Percentiles rank a stretch among this genome's conserved stretches.
Evolutionary conservation across 1,140 invertebrate genomes (phyloP).

Genomic region (Tribolium madens): DNA sequence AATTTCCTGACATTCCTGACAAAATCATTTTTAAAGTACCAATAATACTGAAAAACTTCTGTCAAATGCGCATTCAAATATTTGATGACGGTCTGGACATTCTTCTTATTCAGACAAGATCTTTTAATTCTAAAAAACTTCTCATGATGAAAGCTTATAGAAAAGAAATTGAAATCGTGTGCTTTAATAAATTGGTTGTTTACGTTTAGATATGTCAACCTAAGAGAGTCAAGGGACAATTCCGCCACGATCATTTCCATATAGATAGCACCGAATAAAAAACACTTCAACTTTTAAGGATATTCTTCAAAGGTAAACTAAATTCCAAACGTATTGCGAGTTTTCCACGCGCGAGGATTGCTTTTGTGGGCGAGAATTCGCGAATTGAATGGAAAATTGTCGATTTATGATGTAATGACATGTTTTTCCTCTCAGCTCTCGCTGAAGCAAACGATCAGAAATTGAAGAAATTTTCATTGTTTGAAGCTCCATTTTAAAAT

Average conservation of each 20-base stretch:
- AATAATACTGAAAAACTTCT: constrained; percentile 7
- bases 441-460: background rate
- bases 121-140: constrained; percentile 1
- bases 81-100: constrained; percentile 38
- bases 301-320: constrained; percentile 52
- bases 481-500: too few species aligned
- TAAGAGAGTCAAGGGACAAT: constrained; percentile 17
- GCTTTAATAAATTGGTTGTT: background rate
- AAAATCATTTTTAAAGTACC: constrained; percentile 1
- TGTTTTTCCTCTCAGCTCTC: constrained; percentile 37
- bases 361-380: constrained; percentile 52
- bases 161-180: constrained; percentile 15
- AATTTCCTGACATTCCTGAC: constrained; percentile 30
- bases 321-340: constrained; percentile 53
- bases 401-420: constrained; percentile 55
- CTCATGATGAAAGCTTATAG: constrained; percentile 1
- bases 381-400: constrained; percentile 57
- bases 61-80: constrained; percentile 26
- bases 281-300: constrained; percentile 43
- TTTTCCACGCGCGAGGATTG: constrained; percentile 51
- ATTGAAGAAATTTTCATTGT: constrained; percentile 31
- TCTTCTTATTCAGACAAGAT: constrained; percentile 16
- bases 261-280: constrained; percentile 45
- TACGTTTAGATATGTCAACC: constrained; percentile 5
- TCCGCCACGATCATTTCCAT: constrained; percentile 43